Base-by-base conservation (phyloP, 2,113 vertebrate genomes). In the Terrapene triunguis region DNA sequence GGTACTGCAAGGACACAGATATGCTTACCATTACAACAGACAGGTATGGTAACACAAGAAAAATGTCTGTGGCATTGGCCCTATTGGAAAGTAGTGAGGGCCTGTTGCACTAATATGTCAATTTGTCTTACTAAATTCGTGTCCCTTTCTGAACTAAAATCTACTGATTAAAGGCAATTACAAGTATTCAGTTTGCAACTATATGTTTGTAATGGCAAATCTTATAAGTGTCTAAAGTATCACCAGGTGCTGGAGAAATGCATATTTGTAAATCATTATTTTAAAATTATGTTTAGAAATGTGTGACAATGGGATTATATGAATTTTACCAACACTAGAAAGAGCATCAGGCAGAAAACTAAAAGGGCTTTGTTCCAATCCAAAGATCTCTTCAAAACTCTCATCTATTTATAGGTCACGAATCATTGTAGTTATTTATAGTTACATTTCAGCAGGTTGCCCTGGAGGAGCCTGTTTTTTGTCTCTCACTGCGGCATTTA, bases 11-110 rank as follows among this genome's bases (percentile, higher is more conserved):
- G 97, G 95, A 98, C 5, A 99, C 99, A 0, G 99, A 99, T 94
- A 80, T 94, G 1, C 98, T 99, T 89, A 99, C 99, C 89, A 98
- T 99, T 98, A 98, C 27, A 55, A 98, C 99, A 4, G 99, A 99
- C 96, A 99, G 99, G 99, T 99, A 98, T 0, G 4, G 84, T 87
- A 90, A 84, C 83, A 78, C 62, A 76, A 82, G 87, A 92, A 78
- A 89, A 82, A 32, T 24, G 44, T 5, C 5, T 79, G 29, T 62
- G 62, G n/a, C 27, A 78, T 1, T 76, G 57, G 29, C 85, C 17
- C 44, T 62, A 21, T 38, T 42, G 76, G 76, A 76, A 87, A 54
- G 27, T 59, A 47, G 16, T 19, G 14, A 88, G 29, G 1, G 7
- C 85, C 38, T 83, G 53, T 94, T 80, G 29, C 11, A 80, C 2